Conservation (phyloP, 2,113 vertebrate genomes). For the Leptodactylus fuscus region DNA sequence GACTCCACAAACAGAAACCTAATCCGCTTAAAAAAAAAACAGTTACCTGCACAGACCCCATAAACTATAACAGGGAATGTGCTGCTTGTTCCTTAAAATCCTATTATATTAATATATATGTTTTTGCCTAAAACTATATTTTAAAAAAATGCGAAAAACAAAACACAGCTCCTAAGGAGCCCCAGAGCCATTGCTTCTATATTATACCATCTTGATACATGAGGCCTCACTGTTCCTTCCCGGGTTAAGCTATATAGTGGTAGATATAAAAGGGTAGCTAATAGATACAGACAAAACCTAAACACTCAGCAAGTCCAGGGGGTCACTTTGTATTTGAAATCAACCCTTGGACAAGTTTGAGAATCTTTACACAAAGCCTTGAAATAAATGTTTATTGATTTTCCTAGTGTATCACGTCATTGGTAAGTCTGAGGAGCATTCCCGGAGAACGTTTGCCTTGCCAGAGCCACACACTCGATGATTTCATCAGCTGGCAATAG, state of each 20-base stretch:
- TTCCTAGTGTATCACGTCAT: conserved; percentile 23
- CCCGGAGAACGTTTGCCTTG: not conserved
- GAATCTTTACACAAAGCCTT: not conserved
- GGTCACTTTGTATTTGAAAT: not conserved
- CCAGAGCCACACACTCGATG: not conserved
- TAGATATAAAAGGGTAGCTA: not conserved
- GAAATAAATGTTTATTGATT: conserved; percentile 29
- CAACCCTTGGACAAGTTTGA: not conserved
- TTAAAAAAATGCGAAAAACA: too few relatives aligned
- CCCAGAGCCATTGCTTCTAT: too few relatives aligned
- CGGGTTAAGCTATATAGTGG: not conserved
- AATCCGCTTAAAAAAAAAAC: too few relatives aligned
- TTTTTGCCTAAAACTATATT: too few relatives aligned
- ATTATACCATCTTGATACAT: too few relatives aligned
- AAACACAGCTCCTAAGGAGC: too few relatives aligned
- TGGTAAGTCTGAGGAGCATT: not conserved
- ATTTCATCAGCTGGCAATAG: conserved; percentile 10
- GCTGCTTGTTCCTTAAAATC: too few relatives aligned
- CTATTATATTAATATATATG: too few relatives aligned
- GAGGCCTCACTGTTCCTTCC: too few relatives aligned
- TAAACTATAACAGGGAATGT: too few relatives aligned
- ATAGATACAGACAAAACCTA: not conserved
- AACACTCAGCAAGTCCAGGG: not conserved
- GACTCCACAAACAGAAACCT: too few relatives aligned
- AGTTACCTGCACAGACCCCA: too few relatives aligned